Evolutionary conservation across 2,113 vertebrate genomes (phyloP), one percentile per base, ranked within the genome.

Genomic region (Neotoma lepida): DNA sequence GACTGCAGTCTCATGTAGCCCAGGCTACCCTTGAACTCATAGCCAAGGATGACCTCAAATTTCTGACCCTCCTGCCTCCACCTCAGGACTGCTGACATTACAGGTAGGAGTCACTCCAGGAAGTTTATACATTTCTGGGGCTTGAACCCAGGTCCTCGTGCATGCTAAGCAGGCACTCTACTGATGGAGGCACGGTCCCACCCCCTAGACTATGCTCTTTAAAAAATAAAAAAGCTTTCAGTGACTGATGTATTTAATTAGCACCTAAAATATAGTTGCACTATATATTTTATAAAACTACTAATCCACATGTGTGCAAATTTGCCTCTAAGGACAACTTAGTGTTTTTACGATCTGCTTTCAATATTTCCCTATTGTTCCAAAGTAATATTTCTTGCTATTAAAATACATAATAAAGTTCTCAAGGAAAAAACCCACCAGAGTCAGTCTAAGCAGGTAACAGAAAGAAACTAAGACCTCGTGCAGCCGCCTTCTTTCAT

Each of bases 391-490:
- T 66, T 92, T 92, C 94, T 80, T 86, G 80, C 96, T 95, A 93
- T 96, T 97, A 97, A 96, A 97, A 97, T 93, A 85, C 41, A 91
- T 93, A 91, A 96, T 97, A 95, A 96, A 84, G 63, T 95, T 97
- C 95, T 95, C 80, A 1, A 70, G 39, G 9, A 73, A 71, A 58
- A 61, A 88, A 70, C 9, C 15, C 41, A 84, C 4, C 70, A 80
- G 58, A 35, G 76, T 88, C 88, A 26, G 22, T 78, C 56, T 30
- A 88, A 80, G 80, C 88, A 91, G 94, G 76, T 41, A 49, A 70
- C 63, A 88, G 64, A 28, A 15, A 15, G 77, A 84, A 26, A 70
- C 30, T 3, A 1, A 68, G 56, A 51, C 56, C 61, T 35, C 41
- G 4, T 4, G 26, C 5, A 70, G 51, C 28, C 66, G 17, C 71